A percentile compares a stretch with the other conserved stretches of the same genome.
Evolutionary conservation across 2,113 vertebrate species (phyloP).

Genomic region (Pogonocichla stellata): DNA sequence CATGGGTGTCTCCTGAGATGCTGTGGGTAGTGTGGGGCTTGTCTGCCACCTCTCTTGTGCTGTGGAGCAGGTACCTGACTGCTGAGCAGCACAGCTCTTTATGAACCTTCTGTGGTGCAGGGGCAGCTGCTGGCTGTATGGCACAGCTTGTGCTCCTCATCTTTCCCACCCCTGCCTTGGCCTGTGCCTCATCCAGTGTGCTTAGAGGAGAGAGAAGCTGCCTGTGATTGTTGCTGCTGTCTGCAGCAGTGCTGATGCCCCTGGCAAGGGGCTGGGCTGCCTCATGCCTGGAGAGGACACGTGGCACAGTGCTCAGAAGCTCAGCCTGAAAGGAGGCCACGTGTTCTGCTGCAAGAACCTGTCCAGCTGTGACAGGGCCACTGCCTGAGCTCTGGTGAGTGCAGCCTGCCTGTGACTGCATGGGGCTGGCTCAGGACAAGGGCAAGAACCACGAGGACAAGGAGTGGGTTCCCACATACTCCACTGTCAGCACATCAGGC

Average conservation of each 20-base stretch:
- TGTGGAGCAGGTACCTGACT: not conserved
- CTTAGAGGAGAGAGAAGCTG: not conserved
- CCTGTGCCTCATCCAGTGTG: not conserved
- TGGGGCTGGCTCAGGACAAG: not conserved
- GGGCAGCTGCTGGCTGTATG: not conserved
- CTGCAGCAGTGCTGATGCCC: not conserved
- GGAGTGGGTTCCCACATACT: not conserved
- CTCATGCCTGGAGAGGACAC: not conserved
- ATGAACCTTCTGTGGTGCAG: not conserved
- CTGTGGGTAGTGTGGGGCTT: not conserved
- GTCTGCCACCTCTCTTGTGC: not conserved
- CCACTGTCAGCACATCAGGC: fast-evolving
- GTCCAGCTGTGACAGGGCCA: not conserved
- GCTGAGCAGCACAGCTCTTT: not conserved
- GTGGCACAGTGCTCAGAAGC: fast-evolving
- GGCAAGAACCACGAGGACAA: not conserved
- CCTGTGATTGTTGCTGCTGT: not conserved
- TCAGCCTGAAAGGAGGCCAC: not conserved
- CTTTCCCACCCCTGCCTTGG: not conserved
- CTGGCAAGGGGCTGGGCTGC: not conserved
- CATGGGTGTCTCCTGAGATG: not conserved
- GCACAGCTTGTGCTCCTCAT: not conserved
- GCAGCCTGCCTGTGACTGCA: fast-evolving
- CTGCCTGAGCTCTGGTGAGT: not conserved
- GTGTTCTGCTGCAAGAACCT: not conserved